Conservation (phyloP, 2,888 invertebrate genomes). For the Balanococcus diminutus region DNA sequence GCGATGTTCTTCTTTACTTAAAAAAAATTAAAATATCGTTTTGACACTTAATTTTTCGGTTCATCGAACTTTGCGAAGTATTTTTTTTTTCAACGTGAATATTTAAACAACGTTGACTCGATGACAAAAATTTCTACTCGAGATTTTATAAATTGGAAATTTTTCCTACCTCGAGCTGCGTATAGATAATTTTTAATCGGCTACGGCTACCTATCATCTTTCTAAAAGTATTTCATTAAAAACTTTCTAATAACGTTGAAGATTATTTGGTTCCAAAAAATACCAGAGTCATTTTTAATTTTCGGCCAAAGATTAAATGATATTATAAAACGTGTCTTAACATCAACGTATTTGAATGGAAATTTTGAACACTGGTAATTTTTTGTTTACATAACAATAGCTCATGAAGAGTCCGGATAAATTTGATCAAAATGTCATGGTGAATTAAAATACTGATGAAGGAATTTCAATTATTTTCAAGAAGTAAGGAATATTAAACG, state of each 20-base stretch:
- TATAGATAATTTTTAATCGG: not conserved
- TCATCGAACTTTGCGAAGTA: not conserved
- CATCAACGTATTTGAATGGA: no score
- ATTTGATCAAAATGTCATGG: no score
- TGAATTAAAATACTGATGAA: no score
- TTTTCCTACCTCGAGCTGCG: not conserved
- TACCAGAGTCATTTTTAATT: no score
- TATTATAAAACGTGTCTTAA: no score
- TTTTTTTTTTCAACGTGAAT: not conserved
- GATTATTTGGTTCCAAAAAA: no score
- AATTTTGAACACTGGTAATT: not conserved
- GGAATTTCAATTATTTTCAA: no score
- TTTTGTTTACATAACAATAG: not conserved
- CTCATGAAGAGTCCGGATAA: no score
- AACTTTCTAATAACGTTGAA: not conserved
- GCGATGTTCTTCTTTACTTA: not conserved
- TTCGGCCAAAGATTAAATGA: no score
- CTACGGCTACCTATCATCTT: not conserved
- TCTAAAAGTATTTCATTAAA: not conserved
- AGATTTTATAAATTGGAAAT: not conserved
- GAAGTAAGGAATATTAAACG: no score
- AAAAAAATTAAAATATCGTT: not conserved
- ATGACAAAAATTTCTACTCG: not conserved
- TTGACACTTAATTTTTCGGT: constrained; percentile 8
- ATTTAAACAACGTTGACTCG: not conserved